Percentiles rank a stretch among this genome's conserved stretches.
phyloP scores from a whole-genome alignment of 2,888 invertebrate species.

The Ecliptopera silaceata region DNA sequence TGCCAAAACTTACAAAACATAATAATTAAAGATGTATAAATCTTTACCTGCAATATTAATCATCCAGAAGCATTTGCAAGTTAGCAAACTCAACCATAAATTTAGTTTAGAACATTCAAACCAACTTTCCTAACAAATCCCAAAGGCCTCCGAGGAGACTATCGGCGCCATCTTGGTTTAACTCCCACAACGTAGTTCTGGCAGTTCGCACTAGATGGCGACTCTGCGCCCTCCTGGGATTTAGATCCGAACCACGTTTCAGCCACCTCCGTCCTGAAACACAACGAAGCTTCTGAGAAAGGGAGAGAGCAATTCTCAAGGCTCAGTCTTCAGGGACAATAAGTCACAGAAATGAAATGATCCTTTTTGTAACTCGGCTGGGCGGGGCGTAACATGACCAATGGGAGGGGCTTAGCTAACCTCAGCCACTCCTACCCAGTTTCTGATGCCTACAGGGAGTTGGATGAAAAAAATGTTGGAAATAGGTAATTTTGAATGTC shows the following conservation, averaged over 20 bases:
- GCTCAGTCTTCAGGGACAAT: slow-evolving; percentile 65
- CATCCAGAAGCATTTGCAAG: slow-evolving; percentile 11
- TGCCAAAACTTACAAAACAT: not conserved
- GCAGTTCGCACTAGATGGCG: slow-evolving; percentile 57
- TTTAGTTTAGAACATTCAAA: slow-evolving; percentile 34
- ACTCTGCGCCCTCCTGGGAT: slow-evolving; percentile 53
- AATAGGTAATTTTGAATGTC: slow-evolving; percentile 78
- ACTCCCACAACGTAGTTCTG: slow-evolving; percentile 49
- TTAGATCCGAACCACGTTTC: slow-evolving; percentile 65
- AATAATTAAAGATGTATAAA: not conserved
- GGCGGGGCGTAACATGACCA: slow-evolving; percentile 68
- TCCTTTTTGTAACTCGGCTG: slow-evolving; percentile 69
- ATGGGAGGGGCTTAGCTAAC: slow-evolving; percentile 63
- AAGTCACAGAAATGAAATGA: slow-evolving; percentile 48
- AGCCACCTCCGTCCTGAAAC: slow-evolving; percentile 75
- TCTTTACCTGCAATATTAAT: not conserved
- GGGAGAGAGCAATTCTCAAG: slow-evolving; percentile 80
- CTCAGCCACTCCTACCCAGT: slow-evolving; percentile 73
- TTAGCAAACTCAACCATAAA: slow-evolving; percentile 19
- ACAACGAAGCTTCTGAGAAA: slow-evolving; percentile 66
- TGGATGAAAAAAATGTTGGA: slow-evolving; percentile 73
- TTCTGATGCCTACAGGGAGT: slow-evolving; percentile 81
- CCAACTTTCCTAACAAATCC: slow-evolving; percentile 45
- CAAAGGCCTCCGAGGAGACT: slow-evolving; percentile 45
- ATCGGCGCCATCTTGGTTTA: slow-evolving; percentile 69